Percentiles rank a stretch among this genome's conserved stretches.
Evolutionary conservation across 2,888 invertebrate genomes (phyloP).

Genomic region (Lydus trimaculatus): DNA sequence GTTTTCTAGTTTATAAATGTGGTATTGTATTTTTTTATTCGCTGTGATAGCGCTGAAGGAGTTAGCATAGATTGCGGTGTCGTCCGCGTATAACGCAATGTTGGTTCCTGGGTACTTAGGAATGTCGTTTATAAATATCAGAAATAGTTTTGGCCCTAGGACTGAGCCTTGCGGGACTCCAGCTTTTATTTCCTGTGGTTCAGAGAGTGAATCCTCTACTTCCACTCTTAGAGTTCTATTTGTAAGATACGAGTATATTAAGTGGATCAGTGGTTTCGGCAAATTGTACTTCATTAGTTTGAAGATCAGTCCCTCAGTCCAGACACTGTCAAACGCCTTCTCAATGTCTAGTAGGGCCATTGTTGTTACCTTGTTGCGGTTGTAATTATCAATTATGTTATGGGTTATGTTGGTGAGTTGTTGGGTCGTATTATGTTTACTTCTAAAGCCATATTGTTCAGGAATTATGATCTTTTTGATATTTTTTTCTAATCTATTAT

Average conservation of each 20-base stretch:
- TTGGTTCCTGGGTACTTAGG: conserved; percentile 26
- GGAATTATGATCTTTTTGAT: conserved; percentile 34
- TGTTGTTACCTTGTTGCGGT: conserved; percentile 38
- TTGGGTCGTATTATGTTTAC: conserved; percentile 31
- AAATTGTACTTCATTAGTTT: conserved; percentile 38
- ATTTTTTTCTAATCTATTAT: not conserved
- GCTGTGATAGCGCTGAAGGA: conserved; percentile 21
- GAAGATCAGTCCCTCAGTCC: conserved; percentile 42
- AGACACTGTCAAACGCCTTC: conserved; percentile 38
- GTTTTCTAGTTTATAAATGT: conserved; percentile 16
- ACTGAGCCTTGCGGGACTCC: conserved; percentile 45
- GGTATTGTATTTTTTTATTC: conserved; percentile 17
- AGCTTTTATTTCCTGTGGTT: conserved; percentile 33
- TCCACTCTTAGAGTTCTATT: conserved; percentile 35
- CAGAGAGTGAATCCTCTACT: conserved; percentile 32
- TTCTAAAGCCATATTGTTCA: conserved; percentile 24
- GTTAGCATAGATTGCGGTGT: conserved; percentile 30
- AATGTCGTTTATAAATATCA: conserved; percentile 26
- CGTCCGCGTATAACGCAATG: conserved; percentile 31
- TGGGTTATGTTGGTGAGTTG: conserved; percentile 33
- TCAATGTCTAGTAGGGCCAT: conserved; percentile 45
- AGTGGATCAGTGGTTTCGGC: conserved; percentile 34
- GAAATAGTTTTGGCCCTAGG: conserved; percentile 29
- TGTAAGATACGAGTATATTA: conserved; percentile 38
- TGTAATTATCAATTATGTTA: conserved; percentile 36